Conservation (phyloP, 2,797 vertebrate genomes). For the Peromyscus attwateri region DNA sequence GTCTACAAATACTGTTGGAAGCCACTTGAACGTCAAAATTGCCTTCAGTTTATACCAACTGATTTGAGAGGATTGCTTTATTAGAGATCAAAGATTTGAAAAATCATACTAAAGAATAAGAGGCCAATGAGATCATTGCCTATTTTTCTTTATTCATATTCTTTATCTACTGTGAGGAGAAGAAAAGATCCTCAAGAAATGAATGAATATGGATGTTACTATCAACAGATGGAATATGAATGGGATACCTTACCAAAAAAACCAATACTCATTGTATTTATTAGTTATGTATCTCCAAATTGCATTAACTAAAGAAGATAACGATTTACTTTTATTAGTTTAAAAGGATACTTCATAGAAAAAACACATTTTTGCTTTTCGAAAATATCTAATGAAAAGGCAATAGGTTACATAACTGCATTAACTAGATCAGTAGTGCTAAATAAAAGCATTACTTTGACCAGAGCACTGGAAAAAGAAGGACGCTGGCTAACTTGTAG, state of each 20-base stretch:
- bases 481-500: background rate
- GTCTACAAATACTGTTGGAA: slow-evolving; percentile 25
- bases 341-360: slow-evolving; percentile 32
- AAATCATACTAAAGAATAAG: slow-evolving; percentile 1
- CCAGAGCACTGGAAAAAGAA: slow-evolving; percentile 27
- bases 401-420: background rate
- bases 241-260: background rate
- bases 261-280: slow-evolving; percentile 1
- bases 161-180: background rate
- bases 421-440: background rate
- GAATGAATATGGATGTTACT: slow-evolving; percentile 6
- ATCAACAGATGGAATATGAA: slow-evolving; percentile 9
- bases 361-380: background rate
- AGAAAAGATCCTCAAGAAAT: background rate
- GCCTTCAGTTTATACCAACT: background rate
- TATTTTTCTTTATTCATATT: background rate
- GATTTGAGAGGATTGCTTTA: slow-evolving; percentile 21
- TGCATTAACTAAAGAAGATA: background rate
- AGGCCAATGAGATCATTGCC: background rate
- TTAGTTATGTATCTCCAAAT: slow-evolving; percentile 29
- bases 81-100: background rate
- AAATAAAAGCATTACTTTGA: slow-evolving; percentile 32
- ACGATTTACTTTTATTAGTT: slow-evolving; percentile 41
- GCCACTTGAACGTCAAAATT: background rate
- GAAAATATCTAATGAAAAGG: slow-evolving; percentile 13